phyloP scores from a whole-genome alignment of 2,888 invertebrate species.

The Sicus ferrugineus region DNA sequence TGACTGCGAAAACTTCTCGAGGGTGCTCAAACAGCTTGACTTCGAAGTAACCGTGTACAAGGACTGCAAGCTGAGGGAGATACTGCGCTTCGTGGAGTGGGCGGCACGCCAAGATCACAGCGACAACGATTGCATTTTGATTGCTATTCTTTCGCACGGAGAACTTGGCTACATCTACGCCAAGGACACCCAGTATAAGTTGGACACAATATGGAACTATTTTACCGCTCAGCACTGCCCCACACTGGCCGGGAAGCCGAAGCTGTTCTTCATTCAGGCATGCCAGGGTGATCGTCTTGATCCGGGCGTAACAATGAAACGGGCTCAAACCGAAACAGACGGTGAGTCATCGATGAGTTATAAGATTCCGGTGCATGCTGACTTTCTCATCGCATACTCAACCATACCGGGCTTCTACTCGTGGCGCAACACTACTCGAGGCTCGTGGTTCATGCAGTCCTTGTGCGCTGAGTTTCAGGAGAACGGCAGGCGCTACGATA shows the following conservation, averaged over 20 bases:
- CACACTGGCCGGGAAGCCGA: slow-evolving; percentile 83
- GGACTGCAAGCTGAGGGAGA: slow-evolving; percentile 74
- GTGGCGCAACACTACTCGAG: slow-evolving; percentile 92
- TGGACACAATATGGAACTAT: slow-evolving; percentile 79
- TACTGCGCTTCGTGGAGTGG: slow-evolving; percentile 72
- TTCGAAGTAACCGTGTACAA: slow-evolving; percentile 78
- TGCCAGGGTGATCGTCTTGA: slow-evolving; percentile 91
- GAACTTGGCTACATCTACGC: slow-evolving; percentile 88
- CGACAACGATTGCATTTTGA: slow-evolving; percentile 81
- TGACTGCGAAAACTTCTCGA: slow-evolving; percentile 79
- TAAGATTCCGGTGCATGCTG: slow-evolving; percentile 90
- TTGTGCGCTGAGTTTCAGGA: slow-evolving; percentile 81
- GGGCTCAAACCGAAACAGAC: slow-evolving; percentile 73
- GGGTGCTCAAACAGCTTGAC: slow-evolving; percentile 72
- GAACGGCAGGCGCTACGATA: slow-evolving; percentile 77
- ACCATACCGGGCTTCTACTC: slow-evolving; percentile 94
- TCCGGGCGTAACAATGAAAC: slow-evolving; percentile 73
- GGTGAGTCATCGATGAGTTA: slow-evolving; percentile 72
- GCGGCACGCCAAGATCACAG: slow-evolving; percentile 81
- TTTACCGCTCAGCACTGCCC: slow-evolving; percentile 86
- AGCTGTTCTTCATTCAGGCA: slow-evolving; percentile 81
- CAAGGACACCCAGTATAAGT: slow-evolving; percentile 82
- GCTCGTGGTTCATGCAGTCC: slow-evolving; percentile 97
- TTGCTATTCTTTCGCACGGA: slow-evolving; percentile 89
- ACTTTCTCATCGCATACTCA: slow-evolving; percentile 92